Evolutionary conservation across 2,113 vertebrate species (phyloP), one percentile per base, ranked within the genome.

Genomic region (Turdus rufiventris): DNA sequence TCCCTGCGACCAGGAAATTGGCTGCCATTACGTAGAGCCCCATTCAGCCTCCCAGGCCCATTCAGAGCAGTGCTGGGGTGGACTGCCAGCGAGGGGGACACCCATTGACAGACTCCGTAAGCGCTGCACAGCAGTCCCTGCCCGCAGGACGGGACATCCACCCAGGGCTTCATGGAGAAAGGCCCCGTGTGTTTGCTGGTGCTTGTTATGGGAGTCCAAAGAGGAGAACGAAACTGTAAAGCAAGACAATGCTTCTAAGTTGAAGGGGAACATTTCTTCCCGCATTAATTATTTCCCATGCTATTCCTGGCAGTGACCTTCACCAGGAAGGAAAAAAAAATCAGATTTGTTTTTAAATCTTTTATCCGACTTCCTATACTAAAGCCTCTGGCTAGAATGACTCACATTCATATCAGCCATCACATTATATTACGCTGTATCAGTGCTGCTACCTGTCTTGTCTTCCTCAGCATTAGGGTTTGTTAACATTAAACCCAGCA

Each of bases 221-320:
- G 36, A 76, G 47, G 7, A 91, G 71, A 85, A 85, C 9, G 12
- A 75, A 90, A 67, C 73, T 56, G 29, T 29, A 40, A 86, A 76
- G 94, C 68, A 73, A 91, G 68, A 94, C 77, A 90, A 87, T 88
- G 50, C 78, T 56, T 90, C 33, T 91, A 29, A 88, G 70, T 63
- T 67, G 80, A 96, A 86, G 84, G 73, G 56, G 81, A 84, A 79
- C 62, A 68, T 61, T 88, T 91, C 85, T 94, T 93, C 76, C 85
- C 58, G 12, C 51, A 84, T 94, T 91, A 94, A 95, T 95, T 94
- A 90, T 92, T 92, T 95, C 66, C 83, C 83, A 73, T 95, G 82
- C 93, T 96, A 96, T 96, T 96, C 83, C 89, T 91, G 94, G 95
- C 21, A 26, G 72, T 91, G 94, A 92, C 89, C 91, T 93, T 96